Percentiles rank a stretch among this genome's conserved stretches.
Conservation (phyloP, 1,140 invertebrate species). For the Teleogryllus occipitalis region DNA sequence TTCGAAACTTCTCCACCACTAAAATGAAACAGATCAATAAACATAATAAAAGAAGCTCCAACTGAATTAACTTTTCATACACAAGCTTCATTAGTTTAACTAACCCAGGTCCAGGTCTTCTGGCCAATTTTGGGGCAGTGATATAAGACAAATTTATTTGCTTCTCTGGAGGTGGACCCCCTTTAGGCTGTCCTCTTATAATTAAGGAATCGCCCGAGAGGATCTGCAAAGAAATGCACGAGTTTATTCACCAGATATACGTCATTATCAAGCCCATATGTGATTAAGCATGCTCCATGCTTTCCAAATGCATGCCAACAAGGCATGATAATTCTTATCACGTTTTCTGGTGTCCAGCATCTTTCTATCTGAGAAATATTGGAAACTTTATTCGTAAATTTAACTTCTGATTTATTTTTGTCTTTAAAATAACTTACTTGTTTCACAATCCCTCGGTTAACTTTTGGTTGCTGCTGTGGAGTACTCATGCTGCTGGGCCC, state of each 20-base stretch:
- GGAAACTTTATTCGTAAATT: neutral
- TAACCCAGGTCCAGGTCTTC: conserved; percentile 58
- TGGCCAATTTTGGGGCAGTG: conserved; percentile 82
- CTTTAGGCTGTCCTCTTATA: conserved; percentile 66
- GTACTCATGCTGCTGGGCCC: conserved; percentile 36
- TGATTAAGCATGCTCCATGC: conserved; percentile 13
- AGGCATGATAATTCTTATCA: conserved; percentile 10
- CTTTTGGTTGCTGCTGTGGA: conserved; percentile 34
- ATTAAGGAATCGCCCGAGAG: conserved; percentile 85
- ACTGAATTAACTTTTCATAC: neutral
- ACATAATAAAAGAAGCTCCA: conserved; percentile 23
- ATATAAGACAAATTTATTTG: conserved; percentile 84
- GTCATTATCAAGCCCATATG: conserved; percentile 13
- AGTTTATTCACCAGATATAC: neutral
- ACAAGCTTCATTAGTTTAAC: conserved; percentile 24
- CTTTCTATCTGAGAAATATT: neutral
- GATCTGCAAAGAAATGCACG: conserved; percentile 50
- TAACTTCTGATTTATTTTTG: neutral
- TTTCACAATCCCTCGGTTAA: conserved; percentile 46
- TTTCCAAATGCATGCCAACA: conserved; percentile 11
- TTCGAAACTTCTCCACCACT: conserved; percentile 55
- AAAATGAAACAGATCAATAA: conserved; percentile 26
- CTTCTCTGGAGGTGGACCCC: conserved; percentile 83
- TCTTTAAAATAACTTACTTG: conserved; percentile 36
- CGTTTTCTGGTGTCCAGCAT: neutral